Conservation (phyloP, 2,797 vertebrate species). For the Crax fasciolata region DNA sequence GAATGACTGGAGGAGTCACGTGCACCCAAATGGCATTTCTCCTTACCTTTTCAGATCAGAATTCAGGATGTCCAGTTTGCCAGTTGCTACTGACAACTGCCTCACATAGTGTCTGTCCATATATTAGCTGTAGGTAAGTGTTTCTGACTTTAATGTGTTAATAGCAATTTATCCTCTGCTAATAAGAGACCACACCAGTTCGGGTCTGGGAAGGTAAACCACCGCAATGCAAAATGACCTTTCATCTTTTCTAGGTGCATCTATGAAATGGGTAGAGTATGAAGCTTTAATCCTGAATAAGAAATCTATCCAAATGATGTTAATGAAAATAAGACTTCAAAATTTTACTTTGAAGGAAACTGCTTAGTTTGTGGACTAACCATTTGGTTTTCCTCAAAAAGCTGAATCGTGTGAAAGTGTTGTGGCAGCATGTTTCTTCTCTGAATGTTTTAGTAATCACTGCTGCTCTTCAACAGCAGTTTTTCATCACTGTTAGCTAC, state of each 20-base stretch:
- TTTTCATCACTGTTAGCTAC: background rate
- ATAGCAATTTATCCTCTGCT: background rate
- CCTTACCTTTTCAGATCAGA: conserved; percentile 13
- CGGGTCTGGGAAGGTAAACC: conserved; percentile 27
- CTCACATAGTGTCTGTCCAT: background rate
- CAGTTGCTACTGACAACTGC: background rate
- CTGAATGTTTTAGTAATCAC: background rate
- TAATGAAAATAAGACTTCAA: conserved; percentile 24
- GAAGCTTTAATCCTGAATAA: conserved; percentile 29
- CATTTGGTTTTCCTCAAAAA: conserved; percentile 7
- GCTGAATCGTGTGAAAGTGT: background rate
- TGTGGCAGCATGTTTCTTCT: background rate
- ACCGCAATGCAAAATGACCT: background rate
- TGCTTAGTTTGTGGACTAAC: background rate
- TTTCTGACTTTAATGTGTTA: conserved; percentile 5
- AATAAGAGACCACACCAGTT: background rate
- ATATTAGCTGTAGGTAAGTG: background rate
- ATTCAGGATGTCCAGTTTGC: background rate
- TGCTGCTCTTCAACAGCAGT: background rate
- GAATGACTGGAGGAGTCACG: background rate
- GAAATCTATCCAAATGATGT: background rate
- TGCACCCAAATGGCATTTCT: background rate
- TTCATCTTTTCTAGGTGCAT: conserved; percentile 37
- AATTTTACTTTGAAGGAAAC: conserved; percentile 21
- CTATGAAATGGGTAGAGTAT: background rate